These are phyloP conservation scores for Periparus ater DNA, from an alignment of 2,797 vertebrate species.

Conservation along the genomic window DNA sequence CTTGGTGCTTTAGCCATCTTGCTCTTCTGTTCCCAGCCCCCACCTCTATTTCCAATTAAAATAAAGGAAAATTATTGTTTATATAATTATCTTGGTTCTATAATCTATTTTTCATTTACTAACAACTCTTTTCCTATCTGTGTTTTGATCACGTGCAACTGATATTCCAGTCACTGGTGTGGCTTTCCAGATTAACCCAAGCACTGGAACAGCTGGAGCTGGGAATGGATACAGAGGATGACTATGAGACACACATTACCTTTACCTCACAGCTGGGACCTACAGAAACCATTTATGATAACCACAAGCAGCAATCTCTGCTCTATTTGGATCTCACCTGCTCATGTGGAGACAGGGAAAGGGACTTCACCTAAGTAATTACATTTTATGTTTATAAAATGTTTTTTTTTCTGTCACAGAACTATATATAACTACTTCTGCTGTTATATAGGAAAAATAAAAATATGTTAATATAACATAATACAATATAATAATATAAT, in stretches of 20 bases:
- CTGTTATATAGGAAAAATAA: not conserved
- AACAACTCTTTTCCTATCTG: not conserved
- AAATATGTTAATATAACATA: not conserved
- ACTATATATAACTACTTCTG: not conserved
- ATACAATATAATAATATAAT: not conserved
- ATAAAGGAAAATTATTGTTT: not conserved
- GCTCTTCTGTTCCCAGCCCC: not conserved
- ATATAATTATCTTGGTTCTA: not conserved
- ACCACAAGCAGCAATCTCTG: not conserved
- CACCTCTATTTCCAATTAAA: not conserved
- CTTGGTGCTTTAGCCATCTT: not conserved
- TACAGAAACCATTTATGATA: not conserved
- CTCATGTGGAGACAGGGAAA: not conserved
- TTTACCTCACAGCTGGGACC: not conserved
- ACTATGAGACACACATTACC: not conserved
- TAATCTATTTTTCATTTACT: not conserved
- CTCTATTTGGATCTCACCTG: not conserved
- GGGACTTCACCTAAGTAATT: not conserved
- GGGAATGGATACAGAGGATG: not conserved
- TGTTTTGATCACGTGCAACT: not conserved
- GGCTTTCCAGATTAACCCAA: not conserved
- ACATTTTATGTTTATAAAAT: not conserved
- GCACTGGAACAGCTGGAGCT: not conserved
- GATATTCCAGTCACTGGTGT: not conserved
- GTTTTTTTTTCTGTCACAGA: not conserved